Evolutionary conservation across 1,140 invertebrate genomes (phyloP).

Genomic region (Oppia nitens): DNA sequence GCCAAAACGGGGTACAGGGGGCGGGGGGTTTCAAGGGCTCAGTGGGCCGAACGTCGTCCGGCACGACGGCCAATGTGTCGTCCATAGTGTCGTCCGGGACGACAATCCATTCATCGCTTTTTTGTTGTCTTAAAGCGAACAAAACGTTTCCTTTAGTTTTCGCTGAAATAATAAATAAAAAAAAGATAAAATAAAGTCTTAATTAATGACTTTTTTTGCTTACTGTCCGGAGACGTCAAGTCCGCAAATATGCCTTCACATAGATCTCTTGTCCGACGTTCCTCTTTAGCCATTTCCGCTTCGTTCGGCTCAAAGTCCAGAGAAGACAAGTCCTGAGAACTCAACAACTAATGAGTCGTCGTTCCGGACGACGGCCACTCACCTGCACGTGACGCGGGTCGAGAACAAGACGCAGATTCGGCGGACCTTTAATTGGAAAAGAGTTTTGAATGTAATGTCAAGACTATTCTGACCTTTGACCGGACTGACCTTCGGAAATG

Average conservation of each 20-base stretch:
- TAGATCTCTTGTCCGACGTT: too few species aligned
- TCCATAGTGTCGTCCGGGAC: not conserved
- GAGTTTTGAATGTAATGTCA: not conserved
- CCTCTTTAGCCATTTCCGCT: conserved; percentile 2
- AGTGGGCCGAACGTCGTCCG: not conserved
- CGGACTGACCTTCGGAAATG: conserved; percentile 2
- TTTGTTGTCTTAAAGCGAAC: conserved; percentile 66
- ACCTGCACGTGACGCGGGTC: conserved; percentile 54
- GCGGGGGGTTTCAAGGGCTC: not conserved
- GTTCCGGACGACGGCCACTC: not conserved
- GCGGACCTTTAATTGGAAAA: conserved; percentile 19
- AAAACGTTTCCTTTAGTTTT: conserved; percentile 55
- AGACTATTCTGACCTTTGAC: not conserved
- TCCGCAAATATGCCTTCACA: conserved; percentile 51
- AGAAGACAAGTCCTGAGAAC: conserved; percentile 33
- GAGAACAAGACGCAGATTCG: conserved; percentile 53
- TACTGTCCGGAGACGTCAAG: conserved; percentile 53
- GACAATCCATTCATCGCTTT: conserved; percentile 71
- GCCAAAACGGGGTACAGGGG: not conserved
- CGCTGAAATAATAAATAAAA: not conserved
- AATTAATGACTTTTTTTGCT: not conserved
- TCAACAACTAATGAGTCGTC: conserved; percentile 3
- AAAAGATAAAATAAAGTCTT: not conserved
- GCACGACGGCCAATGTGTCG: conserved; percentile 1
- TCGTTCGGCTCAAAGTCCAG: not conserved